Base-by-base conservation (phyloP, 2,797 vertebrate species). In the Melanotaenia parkinsoni region DNA sequence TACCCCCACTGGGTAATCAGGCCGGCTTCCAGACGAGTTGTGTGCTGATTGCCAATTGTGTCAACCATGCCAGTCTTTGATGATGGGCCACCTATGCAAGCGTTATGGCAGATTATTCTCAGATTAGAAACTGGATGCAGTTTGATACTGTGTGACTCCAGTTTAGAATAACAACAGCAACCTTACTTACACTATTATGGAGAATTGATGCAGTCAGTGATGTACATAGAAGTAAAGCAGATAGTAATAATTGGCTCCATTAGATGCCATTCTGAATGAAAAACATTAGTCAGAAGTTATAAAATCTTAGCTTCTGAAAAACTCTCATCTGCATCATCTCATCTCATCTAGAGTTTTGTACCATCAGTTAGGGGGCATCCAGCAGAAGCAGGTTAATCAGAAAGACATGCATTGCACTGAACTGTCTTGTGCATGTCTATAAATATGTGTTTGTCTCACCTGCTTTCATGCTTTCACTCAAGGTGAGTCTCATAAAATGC, bases 51-150 rank as follows among this genome's bases (percentile, higher is more conserved):
- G 86, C 79, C 82, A 85, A 86, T 83, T 80, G 68, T 92, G 89
- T 90, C 93, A 90, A 78, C 83, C 78, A 77, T 86, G 88, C 79
- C 83, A 86, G 80, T 79, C 81, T 83, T 77, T 83, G 85, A 91
- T 87, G 84, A 85, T 64, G 63, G 86, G 74, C 84, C 60, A 59
- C 88, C 86, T 84, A 77, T 66, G 68, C 32, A 33, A 40, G 47
- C 69, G 58, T 88, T 90, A 86, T 58, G 65, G 82, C 66, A 24
- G 70, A 90, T 90, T 86, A 88, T 89, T 91, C 87, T 86, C 84
- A 83, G 76, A 74, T 88, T 86, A 74, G 67, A 84, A 72, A 81
- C 74, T 35, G 33, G 73, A 74, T 57, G 9, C 74, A 51, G 74
- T 66, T 70, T 71, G 65, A 56, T 16, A 76, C 85, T 72, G 68